A percentile compares a stretch with the other conserved stretches of the same genome.
Conservation (phyloP, 37 sponge, comb jelly and placozoan genomes). For the Tethya wilhelma region DNA sequence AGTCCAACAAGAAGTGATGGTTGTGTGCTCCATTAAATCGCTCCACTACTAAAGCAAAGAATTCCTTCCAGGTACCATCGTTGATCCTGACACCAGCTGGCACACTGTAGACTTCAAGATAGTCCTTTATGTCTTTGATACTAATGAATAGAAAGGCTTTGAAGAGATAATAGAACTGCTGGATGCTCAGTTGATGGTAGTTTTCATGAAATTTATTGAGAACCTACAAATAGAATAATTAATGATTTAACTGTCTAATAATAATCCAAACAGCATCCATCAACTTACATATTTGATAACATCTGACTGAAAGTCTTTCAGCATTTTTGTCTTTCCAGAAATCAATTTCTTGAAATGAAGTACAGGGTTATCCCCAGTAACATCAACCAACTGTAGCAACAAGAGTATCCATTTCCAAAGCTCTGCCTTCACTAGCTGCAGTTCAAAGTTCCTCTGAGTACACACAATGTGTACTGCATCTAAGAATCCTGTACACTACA, state of each 20-base stretch:
- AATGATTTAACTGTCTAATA: background rate
- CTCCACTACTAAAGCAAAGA: conserved; percentile 33
- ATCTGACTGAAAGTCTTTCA: conserved; percentile 18
- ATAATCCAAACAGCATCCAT: no score
- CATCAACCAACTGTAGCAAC: conserved; percentile 48
- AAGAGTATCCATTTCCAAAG: conserved; percentile 26
- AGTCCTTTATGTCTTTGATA: no score
- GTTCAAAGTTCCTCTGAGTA: background rate
- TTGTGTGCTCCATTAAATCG: conserved; percentile 17
- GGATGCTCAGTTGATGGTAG: conserved; percentile 22
- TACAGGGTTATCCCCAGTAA: conserved; percentile 18
- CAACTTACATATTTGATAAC: conserved; percentile 23
- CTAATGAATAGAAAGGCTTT: conserved; percentile 37
- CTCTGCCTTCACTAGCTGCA: conserved; percentile 19
- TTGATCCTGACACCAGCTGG: conserved; percentile 20
- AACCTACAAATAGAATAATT: conserved; percentile 19
- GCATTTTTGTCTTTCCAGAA: background rate
- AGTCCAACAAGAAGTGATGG: conserved; percentile 40
- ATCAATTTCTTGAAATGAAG: conserved; percentile 22
- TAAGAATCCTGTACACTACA: conserved; percentile 51
- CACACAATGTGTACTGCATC: conserved; percentile 24
- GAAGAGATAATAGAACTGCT: conserved; percentile 55
- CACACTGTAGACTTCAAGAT: conserved; percentile 29
- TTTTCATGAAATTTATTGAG: conserved; percentile 6
- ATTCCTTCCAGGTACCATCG: conserved; percentile 49